Conservation (phyloP, 1,140 invertebrate species). For the Acromyrmex echinatior region DNA sequence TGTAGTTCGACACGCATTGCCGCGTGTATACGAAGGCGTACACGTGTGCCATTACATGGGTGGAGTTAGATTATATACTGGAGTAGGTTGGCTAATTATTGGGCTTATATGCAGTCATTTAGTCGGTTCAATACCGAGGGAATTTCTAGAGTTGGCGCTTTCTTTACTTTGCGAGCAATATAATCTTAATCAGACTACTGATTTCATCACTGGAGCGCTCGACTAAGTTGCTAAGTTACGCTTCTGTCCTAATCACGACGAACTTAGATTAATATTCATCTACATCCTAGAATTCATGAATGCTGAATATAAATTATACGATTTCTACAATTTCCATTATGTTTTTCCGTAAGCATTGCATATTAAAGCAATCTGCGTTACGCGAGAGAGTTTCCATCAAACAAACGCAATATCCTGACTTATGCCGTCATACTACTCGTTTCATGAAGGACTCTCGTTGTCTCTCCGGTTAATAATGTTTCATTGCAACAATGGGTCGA, state of each 20-base stretch:
- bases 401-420: slow-evolving; percentile 15
- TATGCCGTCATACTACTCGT: not conserved
- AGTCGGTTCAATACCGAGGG: slow-evolving; percentile 19
- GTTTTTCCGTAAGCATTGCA: not conserved
- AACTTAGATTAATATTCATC: not conserved
- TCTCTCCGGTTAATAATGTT: slow-evolving; percentile 24
- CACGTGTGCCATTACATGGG: slow-evolving; percentile 47
- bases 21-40: slow-evolving; percentile 44
- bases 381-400: not conserved
- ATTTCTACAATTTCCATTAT: not conserved
- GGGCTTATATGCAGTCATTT: slow-evolving; percentile 33
- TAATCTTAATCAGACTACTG: not conserved
- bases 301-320: not conserved
- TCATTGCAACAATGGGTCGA: slow-evolving; percentile 21
- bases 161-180: not conserved
- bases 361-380: slow-evolving; percentile 9
- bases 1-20: slow-evolving; percentile 54
- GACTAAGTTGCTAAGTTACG: not conserved
- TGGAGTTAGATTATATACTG: slow-evolving; percentile 35
- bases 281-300: not conserved
- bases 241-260: no score
- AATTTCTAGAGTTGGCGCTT: not conserved
- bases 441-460: not conserved
- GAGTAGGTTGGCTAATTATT: slow-evolving; percentile 61
- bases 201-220: not conserved